phyloP scores from a whole-genome alignment of 2,113 vertebrate species.

The Holacanthus passer region DNA sequence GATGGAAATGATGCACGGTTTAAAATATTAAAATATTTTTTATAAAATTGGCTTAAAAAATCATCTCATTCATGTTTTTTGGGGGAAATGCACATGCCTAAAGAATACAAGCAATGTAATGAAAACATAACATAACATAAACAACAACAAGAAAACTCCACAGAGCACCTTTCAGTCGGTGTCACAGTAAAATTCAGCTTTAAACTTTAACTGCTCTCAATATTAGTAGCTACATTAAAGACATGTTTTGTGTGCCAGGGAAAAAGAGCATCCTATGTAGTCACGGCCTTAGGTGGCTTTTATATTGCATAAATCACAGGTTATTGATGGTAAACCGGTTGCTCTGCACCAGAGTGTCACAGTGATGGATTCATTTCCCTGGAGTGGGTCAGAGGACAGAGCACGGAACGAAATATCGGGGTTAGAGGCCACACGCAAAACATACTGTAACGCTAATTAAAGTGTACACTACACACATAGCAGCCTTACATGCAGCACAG shows the following conservation, averaged over 20 bases:
- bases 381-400: not conserved
- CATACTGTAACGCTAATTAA: not conserved
- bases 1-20: not conserved
- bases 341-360: not conserved
- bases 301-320: not conserved
- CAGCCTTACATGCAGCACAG: not conserved
- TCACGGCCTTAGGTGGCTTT: not conserved
- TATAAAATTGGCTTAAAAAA: no score
- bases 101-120: no score
- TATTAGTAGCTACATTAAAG: not conserved
- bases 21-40: not conserved
- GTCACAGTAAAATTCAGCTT: not conserved
- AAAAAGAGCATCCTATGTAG: not conserved
- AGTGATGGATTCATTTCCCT: not conserved
- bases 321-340: not conserved
- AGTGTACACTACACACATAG: not conserved
- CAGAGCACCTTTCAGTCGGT: not conserved
- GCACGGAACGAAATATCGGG: not conserved
- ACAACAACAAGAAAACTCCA: not conserved
- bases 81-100: no score
- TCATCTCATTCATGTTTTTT: no score
- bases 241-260: not conserved
- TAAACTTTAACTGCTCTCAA: no score
- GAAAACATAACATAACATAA: no score
- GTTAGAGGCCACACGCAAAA: constrained; percentile 6